Percentiles rank a stretch among this genome's conserved stretches.
phyloP scores from a whole-genome alignment of 2,888 invertebrate genomes.

The Epirrhoe tristata region DNA sequence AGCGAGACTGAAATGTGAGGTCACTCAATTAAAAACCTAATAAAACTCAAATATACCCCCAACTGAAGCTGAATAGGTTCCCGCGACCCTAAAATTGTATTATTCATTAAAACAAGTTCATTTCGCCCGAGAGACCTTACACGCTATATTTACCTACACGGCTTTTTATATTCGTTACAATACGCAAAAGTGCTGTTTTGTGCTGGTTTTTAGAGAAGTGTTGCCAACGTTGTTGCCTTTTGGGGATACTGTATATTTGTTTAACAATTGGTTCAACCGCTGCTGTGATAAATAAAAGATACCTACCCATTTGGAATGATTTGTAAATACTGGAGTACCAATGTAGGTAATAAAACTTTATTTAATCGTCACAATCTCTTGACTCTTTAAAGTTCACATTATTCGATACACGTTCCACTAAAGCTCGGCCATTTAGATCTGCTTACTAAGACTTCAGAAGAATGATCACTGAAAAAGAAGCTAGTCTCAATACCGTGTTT shows the following conservation, averaged over 20 bases:
- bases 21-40: neutral
- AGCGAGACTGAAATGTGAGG: too few relatives aligned
- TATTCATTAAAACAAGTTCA: constrained; percentile 32
- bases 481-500: too few relatives aligned
- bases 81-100: constrained; percentile 27
- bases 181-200: constrained; percentile 28
- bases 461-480: too few relatives aligned
- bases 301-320: neutral
- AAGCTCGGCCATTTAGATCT: too few relatives aligned
- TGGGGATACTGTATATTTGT: constrained; percentile 5
- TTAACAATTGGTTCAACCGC: neutral
- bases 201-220: constrained; percentile 9
- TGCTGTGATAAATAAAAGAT: neutral
- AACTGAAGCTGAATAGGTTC: constrained; percentile 8
- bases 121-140: constrained; percentile 17
- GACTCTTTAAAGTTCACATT: too few relatives aligned
- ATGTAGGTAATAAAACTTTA: too few relatives aligned
- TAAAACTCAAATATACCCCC: constrained; percentile 14
- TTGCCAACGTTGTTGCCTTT: constrained; percentile 1
- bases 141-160: constrained; percentile 24
- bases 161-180: constrained; percentile 31
- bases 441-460: too few relatives aligned
- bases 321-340: neutral
- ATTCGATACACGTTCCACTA: too few relatives aligned
- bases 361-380: too few relatives aligned